These are phyloP conservation scores for Drosophila melanosoma DNA, from an alignment of 2,888 invertebrate species.

Conservation along the genomic window DNA sequence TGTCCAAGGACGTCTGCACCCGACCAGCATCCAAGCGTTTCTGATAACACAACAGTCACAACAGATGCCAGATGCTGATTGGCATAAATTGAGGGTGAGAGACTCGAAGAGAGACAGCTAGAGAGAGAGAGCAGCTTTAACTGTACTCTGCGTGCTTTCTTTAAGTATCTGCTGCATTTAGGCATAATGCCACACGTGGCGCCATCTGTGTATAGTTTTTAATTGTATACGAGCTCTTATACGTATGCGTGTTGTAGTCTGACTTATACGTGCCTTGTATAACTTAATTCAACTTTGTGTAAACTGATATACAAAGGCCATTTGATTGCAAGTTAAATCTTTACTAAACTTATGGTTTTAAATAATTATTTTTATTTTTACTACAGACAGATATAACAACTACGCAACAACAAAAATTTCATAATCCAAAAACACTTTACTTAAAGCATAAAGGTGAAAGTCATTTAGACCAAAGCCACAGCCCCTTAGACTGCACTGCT, in stretches of 20 bases:
- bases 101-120: neutral
- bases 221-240: neutral
- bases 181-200: constrained; percentile 43
- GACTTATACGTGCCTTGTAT: constrained; percentile 8
- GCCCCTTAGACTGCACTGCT: constrained; percentile 23
- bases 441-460: neutral
- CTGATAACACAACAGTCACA: constrained; percentile 68
- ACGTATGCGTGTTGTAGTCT: neutral
- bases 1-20: constrained; percentile 57
- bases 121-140: neutral
- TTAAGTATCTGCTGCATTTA: neutral
- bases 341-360: neutral
- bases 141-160: neutral
- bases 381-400: neutral
- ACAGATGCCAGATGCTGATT: constrained; percentile 31
- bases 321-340: neutral
- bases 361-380: neutral
- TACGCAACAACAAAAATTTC: neutral
- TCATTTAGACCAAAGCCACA: neutral
- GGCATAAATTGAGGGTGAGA: constrained; percentile 16
- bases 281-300: neutral
- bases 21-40: constrained; percentile 74
- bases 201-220: constrained; percentile 31
- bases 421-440: neutral
- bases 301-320: neutral